Evolutionary conservation across 2,797 vertebrate species (phyloP).

Genomic region (Ceyx erithaca): DNA sequence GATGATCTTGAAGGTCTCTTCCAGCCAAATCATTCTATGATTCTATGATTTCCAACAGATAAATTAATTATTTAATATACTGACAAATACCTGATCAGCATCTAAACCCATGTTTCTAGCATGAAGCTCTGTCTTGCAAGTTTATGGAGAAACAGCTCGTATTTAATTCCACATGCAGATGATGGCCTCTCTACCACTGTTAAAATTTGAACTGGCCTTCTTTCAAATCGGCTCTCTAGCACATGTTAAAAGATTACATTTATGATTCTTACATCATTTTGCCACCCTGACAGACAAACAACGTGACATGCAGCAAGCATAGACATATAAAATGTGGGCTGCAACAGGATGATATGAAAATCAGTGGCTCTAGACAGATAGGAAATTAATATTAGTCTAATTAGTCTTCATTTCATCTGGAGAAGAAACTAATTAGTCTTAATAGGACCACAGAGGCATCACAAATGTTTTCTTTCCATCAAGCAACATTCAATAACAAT

Average conservation of each 20-base stretch:
- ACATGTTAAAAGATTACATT: not conserved
- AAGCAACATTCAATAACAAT: not conserved
- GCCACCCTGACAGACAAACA: not conserved
- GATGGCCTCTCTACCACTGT: not conserved
- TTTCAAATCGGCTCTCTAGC: not conserved
- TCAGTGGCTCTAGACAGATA: not conserved
- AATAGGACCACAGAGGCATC: not conserved
- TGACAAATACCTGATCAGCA: no score
- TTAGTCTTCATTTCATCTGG: not conserved
- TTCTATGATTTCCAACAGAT: no score
- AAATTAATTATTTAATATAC: no score
- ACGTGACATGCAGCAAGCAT: not conserved
- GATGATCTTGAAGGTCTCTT: no score
- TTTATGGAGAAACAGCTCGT: not conserved
- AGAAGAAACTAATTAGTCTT: not conserved
- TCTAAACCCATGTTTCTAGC: not conserved
- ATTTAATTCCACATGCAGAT: not conserved
- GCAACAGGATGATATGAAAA: not conserved
- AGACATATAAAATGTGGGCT: not conserved
- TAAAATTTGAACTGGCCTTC: not conserved
- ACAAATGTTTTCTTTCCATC: not conserved
- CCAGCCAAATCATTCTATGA: no score
- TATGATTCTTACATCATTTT: not conserved
- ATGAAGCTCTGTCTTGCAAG: not conserved
- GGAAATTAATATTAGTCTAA: not conserved